phyloP scores from a whole-genome alignment of 2,797 vertebrate species.

The Molossus molossus region DNA sequence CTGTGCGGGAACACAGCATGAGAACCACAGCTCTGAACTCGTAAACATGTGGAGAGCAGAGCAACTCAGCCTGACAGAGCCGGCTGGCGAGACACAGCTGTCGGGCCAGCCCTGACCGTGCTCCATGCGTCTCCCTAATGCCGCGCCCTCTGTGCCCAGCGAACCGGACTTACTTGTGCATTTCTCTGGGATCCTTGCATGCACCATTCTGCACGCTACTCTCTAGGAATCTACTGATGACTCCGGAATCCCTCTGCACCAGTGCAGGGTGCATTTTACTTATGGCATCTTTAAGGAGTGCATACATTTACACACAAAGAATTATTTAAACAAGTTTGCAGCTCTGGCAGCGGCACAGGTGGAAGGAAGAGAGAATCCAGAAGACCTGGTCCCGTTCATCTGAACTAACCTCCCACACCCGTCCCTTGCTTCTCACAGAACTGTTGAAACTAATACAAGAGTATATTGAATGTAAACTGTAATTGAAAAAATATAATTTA shows the following conservation, averaged over 20 bases:
- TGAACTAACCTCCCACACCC: background rate
- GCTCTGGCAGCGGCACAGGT: too few species aligned
- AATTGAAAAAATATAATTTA: background rate
- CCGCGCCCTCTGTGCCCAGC: background rate
- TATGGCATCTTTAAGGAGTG: background rate
- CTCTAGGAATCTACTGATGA: background rate
- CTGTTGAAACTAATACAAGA: background rate
- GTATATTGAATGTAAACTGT: background rate
- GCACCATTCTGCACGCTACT: background rate
- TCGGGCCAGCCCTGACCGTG: background rate
- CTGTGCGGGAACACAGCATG: background rate
- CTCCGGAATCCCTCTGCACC: background rate
- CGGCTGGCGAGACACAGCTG: accelerated
- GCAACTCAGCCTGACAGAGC: background rate
- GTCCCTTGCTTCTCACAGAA: too few species aligned
- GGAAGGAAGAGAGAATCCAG: background rate
- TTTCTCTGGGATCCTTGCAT: too few species aligned
- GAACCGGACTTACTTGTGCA: background rate
- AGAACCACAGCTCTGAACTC: accelerated
- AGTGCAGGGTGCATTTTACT: background rate
- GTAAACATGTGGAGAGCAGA: background rate
- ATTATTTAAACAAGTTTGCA: background rate
- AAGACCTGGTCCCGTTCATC: background rate
- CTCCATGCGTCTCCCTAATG: too few species aligned
- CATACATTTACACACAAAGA: background rate